Evolutionary conservation across 2,113 vertebrate species (phyloP).

Genomic region (Condylura cristata): DNA sequence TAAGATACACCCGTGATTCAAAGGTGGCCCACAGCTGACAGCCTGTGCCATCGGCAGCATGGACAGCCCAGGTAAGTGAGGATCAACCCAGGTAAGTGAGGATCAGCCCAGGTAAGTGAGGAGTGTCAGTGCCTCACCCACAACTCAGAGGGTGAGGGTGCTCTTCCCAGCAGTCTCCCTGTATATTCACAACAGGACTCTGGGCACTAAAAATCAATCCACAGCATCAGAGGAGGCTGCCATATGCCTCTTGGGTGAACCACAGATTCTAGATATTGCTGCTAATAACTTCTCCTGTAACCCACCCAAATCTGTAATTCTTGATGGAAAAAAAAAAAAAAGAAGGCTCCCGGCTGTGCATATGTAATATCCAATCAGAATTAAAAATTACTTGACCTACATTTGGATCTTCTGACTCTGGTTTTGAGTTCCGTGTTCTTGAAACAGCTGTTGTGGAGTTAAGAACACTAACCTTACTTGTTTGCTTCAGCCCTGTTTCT

Average conservation of each 20-base stretch:
- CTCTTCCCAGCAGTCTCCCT: not conserved
- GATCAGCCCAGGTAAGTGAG: not conserved
- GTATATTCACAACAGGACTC: not conserved
- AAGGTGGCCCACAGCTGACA: not conserved
- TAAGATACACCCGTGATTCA: not conserved
- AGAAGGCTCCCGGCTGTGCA: slow-evolving; percentile 57
- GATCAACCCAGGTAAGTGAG: not conserved
- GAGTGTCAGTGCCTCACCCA: not conserved
- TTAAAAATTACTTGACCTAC: slow-evolving; percentile 76
- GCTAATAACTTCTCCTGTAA: slow-evolving; percentile 63
- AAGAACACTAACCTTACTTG: slow-evolving; percentile 80
- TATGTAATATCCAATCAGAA: slow-evolving; percentile 65
- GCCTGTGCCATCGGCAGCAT: not conserved
- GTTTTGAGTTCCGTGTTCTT: slow-evolving; percentile 54
- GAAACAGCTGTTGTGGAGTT: slow-evolving; percentile 59
- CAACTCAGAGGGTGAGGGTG: not conserved
- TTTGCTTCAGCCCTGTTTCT: slow-evolving; percentile 79
- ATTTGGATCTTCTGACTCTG: slow-evolving; percentile 78
- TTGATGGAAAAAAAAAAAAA: not conserved
- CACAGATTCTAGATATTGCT: slow-evolving; percentile 43
- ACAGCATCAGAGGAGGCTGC: not conserved
- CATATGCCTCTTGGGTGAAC: not conserved
- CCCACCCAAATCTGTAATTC: slow-evolving; percentile 56
- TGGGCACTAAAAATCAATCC: slow-evolving; percentile 44
- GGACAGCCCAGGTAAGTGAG: not conserved